Base-by-base conservation (phyloP, 2,888 invertebrate species). In the Neocrepidodera transversa region DNA sequence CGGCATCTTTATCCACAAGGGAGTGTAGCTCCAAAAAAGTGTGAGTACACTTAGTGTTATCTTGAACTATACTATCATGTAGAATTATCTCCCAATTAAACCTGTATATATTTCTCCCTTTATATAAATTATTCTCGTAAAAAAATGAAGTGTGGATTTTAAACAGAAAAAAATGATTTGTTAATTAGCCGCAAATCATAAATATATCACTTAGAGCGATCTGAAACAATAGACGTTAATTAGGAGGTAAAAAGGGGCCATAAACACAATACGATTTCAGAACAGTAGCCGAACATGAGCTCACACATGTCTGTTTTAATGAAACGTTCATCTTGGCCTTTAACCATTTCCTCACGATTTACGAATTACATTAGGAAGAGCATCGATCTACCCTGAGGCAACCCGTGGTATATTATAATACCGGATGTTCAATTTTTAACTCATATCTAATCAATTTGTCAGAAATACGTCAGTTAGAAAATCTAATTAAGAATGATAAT, bases 271-370 rank as follows among this genome's bases (percentile, higher is more conserved):
- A 60, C 30, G 51, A 40, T 60, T 54, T 56, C 42, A 52, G 40
- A 60, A 60, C 60, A 56, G 60, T 60, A 60, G 60, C 60, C 18
- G 45, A 54, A 53, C 56, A 56, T 56, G 26, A 56, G 56, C 56
- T 56, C 60, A 60, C 52, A 60, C 52, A 60, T 55, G 54, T 60
- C 60, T 47, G 55, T 54, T 50, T 60, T 51, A 60, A 60, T 60
- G 56, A 60, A 60, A 56, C 52, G 56, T 60, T 56, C 48, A 52
- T 51, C 56, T 32, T 48, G 42, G 42, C 56, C 47, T 55, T 59
- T 54, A 60, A 60, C 60, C 52, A 60, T 60, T 60, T 56, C 60
- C 60, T 60, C 60, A 60, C 60, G 60, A 60, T 52, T 60, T 42
- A 60, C 60, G 56, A 56, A 56, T 60, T 56, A 56, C 47, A 60